These are phyloP conservation scores for Syngnathus scovelli DNA, from an alignment of 2,113 vertebrate genomes.

Conservation along the genomic window DNA sequence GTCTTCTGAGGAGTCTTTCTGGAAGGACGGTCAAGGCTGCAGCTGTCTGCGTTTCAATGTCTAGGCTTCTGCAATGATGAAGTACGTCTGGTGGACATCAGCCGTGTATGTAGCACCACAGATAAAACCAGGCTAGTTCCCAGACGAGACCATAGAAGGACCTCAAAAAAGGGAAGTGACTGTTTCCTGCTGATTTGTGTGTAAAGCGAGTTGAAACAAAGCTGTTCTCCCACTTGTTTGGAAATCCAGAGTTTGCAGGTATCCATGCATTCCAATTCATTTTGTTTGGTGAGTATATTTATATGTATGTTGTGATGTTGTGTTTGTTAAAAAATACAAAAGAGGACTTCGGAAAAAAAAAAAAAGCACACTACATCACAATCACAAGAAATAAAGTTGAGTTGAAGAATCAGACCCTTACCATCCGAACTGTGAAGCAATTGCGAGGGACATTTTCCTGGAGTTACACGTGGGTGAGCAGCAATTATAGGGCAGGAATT, in stretches of 20 bases:
- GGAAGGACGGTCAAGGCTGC: slow-evolving; percentile 1
- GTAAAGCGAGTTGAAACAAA: slow-evolving; percentile 54
- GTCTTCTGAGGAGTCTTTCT: slow-evolving; percentile 41
- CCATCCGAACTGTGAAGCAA: neutral
- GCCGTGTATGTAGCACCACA: slow-evolving; percentile 20
- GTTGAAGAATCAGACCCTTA: neutral
- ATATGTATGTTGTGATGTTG: too few relatives aligned
- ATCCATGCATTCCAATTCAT: too few relatives aligned
- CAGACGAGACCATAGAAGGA: slow-evolving; percentile 34
- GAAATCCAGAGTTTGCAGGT: neutral
- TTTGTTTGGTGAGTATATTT: too few relatives aligned
- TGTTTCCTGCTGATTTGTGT: slow-evolving; percentile 68
- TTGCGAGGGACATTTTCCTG: neutral
- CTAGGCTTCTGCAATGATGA: slow-evolving; percentile 24
- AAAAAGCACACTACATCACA: too few relatives aligned
- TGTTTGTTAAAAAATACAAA: too few relatives aligned
- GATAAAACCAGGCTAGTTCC: slow-evolving; percentile 32
- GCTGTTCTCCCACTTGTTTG: slow-evolving; percentile 27
- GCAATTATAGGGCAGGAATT: slow-evolving; percentile 39
- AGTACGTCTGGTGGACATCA: slow-evolving; percentile 40
- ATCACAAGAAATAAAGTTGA: too few relatives aligned
- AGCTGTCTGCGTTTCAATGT: slow-evolving; percentile 36
- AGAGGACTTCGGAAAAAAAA: too few relatives aligned
- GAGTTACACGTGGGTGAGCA: slow-evolving; percentile 33
- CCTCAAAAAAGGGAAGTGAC: slow-evolving; percentile 52